These are phyloP conservation scores for Drosophila miranda DNA, from an alignment of 1,140 invertebrate species.

Conservation along the genomic window DNA sequence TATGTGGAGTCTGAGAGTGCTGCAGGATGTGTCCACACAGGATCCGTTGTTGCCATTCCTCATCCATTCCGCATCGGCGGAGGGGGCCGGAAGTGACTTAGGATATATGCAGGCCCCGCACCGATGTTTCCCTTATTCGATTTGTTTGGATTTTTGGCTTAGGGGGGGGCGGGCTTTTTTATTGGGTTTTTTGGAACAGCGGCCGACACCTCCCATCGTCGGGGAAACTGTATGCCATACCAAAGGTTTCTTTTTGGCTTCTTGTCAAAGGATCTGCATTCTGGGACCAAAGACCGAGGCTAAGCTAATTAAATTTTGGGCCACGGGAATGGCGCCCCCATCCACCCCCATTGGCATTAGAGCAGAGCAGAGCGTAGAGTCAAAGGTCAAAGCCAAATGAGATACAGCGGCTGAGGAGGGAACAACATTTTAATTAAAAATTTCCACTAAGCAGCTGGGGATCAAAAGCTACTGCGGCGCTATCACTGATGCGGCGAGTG, in stretches of 20 bases:
- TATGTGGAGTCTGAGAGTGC: no score
- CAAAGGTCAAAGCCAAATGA: constrained; percentile 67
- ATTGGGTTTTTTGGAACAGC: no score
- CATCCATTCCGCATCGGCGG: no score
- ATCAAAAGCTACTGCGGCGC: constrained; percentile 64
- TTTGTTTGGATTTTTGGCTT: no score
- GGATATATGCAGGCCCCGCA: no score
- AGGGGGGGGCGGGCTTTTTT: no score
- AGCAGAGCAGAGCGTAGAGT: constrained; percentile 17
- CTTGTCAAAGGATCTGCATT: constrained; percentile 58
- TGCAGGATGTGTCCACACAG: no score
- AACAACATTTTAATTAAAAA: constrained; percentile 69
- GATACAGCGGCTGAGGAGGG: constrained; percentile 3
- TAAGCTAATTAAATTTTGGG: constrained; percentile 75
- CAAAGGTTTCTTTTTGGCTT: constrained; percentile 24
- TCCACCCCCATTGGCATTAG: not conserved
- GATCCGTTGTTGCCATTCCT: no score
- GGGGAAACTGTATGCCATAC: no score
- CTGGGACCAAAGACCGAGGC: constrained; percentile 27
- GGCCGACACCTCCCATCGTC: no score
- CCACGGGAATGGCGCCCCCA: constrained; percentile 36
- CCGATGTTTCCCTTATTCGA: no score
- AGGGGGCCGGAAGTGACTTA: no score
- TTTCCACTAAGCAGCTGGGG: constrained; percentile 56
- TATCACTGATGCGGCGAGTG: constrained; percentile 69